Evolutionary conservation across 2,797 vertebrate species (phyloP).

Genomic region (Pantherophis alleghaniensis): DNA sequence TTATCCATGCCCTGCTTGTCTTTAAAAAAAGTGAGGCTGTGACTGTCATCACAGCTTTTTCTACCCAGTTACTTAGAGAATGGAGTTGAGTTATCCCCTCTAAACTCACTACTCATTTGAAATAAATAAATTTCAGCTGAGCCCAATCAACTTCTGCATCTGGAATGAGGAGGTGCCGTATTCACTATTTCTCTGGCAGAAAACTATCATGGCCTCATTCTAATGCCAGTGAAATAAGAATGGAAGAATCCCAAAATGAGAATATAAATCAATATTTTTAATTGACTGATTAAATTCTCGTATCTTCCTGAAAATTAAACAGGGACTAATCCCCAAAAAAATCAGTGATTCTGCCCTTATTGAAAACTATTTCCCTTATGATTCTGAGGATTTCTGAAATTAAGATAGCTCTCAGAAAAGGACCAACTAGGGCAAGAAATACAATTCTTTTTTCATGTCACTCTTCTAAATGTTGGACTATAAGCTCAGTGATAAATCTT

Average conservation of each 20-base stretch:
- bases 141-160: not conserved
- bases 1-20: not conserved
- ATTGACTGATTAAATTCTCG: not conserved
- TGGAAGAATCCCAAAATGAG: not conserved
- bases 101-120: not conserved
- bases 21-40: not conserved
- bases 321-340: not conserved
- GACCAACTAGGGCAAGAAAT: not conserved
- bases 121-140: not conserved
- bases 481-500: conserved; percentile 1
- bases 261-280: not conserved
- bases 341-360: not conserved
- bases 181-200: not conserved
- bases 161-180: not conserved
- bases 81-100: not conserved
- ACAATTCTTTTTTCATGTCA: not conserved
- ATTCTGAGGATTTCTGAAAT: not conserved
- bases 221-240: not conserved
- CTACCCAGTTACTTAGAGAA: not conserved
- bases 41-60: not conserved
- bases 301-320: not conserved
- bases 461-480: not conserved
- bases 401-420: not conserved
- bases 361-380: not conserved
- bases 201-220: not conserved